These are phyloP conservation scores for Hypena proboscidalis DNA, from an alignment of 2,888 invertebrate genomes.

Conservation along the genomic window DNA sequence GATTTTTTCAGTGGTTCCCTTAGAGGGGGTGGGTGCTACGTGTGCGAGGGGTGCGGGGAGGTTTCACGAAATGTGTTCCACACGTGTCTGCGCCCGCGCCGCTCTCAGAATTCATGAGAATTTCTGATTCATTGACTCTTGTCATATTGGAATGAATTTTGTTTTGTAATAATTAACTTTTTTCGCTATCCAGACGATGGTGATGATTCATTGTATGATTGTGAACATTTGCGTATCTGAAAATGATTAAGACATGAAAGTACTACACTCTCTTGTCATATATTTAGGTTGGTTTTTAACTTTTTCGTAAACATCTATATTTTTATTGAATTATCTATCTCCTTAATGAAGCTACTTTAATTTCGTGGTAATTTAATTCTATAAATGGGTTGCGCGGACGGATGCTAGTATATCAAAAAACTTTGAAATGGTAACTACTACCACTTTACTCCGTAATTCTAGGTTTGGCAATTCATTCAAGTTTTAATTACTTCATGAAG, in stretches of 20 bases:
- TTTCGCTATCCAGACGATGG: constrained; percentile 23
- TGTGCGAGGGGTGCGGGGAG: constrained; percentile 52
- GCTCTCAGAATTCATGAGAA: constrained; percentile 72
- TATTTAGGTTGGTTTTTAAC: too few relatives aligned
- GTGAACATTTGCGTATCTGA: constrained; percentile 12
- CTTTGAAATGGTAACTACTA: too few relatives aligned
- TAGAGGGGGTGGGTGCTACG: constrained; percentile 57
- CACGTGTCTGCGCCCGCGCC: constrained; percentile 67
- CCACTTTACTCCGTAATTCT: too few relatives aligned
- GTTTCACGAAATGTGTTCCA: constrained; percentile 70
- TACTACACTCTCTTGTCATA: not conserved
- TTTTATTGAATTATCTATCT: too few relatives aligned
- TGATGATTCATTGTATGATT: constrained; percentile 33
- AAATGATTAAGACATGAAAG: constrained; percentile 8
- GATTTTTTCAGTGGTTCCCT: constrained; percentile 77
- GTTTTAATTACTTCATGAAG: too few relatives aligned
- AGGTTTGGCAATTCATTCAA: too few relatives aligned
- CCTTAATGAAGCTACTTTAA: too few relatives aligned
- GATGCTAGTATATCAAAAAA: too few relatives aligned
- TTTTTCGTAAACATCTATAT: too few relatives aligned
- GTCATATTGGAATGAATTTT: constrained; percentile 51
- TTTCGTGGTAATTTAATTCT: too few relatives aligned
- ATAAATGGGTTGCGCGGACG: too few relatives aligned
- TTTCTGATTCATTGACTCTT: constrained; percentile 76
- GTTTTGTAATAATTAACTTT: constrained; percentile 44